A percentile compares a stretch with the other conserved stretches of the same genome.
Conservation (phyloP, 2,888 invertebrate genomes). For the Watsonalla binaria region DNA sequence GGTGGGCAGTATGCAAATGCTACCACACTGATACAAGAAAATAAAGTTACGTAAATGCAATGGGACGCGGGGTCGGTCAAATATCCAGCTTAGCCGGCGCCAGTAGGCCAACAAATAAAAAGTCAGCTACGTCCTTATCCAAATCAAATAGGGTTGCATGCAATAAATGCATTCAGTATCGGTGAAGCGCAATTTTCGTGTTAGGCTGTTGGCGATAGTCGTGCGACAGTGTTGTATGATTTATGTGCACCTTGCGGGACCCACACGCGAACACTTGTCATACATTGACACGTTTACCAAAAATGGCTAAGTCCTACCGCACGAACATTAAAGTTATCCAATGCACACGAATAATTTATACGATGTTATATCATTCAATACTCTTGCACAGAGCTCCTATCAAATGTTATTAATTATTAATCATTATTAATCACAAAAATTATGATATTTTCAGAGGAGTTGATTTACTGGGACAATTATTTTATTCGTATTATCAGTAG, state of each 20-base stretch:
- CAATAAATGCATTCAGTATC: slow-evolving; percentile 65
- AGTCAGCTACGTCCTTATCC: slow-evolving; percentile 37
- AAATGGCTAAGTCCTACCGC: background rate
- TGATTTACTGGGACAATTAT: too few relatives aligned
- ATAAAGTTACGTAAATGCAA: background rate
- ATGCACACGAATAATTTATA: background rate
- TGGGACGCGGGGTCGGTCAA: too few relatives aligned
- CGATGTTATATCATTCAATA: too few relatives aligned
- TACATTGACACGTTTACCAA: slow-evolving; percentile 36
- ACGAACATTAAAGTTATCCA: background rate
- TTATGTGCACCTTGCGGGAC: slow-evolving; percentile 43
- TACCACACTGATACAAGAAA: background rate
- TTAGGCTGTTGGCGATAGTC: slow-evolving; percentile 57
- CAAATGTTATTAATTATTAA: too few relatives aligned
- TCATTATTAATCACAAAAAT: too few relatives aligned
- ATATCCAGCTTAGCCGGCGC: background rate
- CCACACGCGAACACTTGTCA: slow-evolving; percentile 65
- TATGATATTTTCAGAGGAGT: too few relatives aligned
- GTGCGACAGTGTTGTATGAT: slow-evolving; percentile 59
- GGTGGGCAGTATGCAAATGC: too few relatives aligned
- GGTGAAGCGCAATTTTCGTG: slow-evolving; percentile 68
- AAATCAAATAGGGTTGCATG: slow-evolving; percentile 51
- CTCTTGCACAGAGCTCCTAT: too few relatives aligned
- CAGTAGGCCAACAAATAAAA: slow-evolving; percentile 19
- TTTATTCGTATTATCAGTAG: too few relatives aligned